Percentiles rank a stretch among this genome's conserved stretches.
Evolutionary conservation across 2,888 invertebrate species (phyloP).

Genomic region (Drosophila rubida): DNA sequence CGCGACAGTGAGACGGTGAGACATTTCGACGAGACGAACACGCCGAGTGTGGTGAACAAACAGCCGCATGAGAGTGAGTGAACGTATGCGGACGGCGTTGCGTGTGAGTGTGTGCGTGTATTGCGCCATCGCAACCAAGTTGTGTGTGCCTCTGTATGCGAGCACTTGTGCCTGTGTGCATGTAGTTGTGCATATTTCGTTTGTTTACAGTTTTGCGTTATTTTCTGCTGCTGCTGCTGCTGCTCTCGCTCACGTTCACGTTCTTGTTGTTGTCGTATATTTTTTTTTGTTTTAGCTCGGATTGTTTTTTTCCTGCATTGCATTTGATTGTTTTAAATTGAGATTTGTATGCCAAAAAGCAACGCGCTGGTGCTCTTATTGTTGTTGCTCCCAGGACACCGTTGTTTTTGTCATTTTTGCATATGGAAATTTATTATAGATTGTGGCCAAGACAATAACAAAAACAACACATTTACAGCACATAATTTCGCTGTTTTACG

Average conservation of each 20-base stretch:
- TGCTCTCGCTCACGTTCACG: not conserved
- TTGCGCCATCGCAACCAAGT: constrained; percentile 46
- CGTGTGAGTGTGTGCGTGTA: constrained; percentile 33
- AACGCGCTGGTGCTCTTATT: constrained; percentile 39
- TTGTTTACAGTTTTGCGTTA: constrained; percentile 73
- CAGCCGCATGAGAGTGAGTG: constrained; percentile 35
- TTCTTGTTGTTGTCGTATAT: constrained; percentile 9
- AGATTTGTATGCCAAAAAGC: constrained; percentile 74
- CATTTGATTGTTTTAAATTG: constrained; percentile 77
- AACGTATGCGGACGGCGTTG: constrained; percentile 26
- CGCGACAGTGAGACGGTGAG: constrained; percentile 46
- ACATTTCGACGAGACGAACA: constrained; percentile 54
- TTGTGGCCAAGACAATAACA: constrained; percentile 5
- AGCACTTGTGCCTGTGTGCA: constrained; percentile 33
- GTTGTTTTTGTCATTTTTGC: constrained; percentile 26
- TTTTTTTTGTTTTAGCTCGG: constrained; percentile 32
- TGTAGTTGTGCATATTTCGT: constrained; percentile 60
- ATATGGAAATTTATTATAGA: constrained; percentile 42
- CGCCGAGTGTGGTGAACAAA: constrained; percentile 65
- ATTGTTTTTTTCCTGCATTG: constrained; percentile 62
- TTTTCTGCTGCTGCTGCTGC: constrained; percentile 36
- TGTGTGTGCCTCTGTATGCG: constrained; percentile 21
- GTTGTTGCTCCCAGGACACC: constrained; percentile 37
- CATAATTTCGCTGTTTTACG: constrained; percentile 28
- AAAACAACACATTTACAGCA: constrained; percentile 15